Conservation (phyloP, 2,797 vertebrate species). For the Busarellus nigricollis region DNA sequence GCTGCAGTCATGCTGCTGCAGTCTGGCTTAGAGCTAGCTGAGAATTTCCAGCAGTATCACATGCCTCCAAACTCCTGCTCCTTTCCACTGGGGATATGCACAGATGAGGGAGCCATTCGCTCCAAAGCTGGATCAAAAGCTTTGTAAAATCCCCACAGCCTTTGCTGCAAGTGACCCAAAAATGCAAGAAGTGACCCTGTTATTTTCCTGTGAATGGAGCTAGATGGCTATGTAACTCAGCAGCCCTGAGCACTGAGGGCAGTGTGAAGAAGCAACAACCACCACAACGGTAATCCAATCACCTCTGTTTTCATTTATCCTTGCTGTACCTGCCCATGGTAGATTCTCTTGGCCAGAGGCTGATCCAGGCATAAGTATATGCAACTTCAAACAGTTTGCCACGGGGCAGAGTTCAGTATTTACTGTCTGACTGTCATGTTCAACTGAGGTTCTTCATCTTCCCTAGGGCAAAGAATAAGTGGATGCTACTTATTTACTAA, state of each 20-base stretch:
- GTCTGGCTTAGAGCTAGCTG: background rate
- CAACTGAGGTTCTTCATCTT: background rate
- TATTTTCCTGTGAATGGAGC: background rate
- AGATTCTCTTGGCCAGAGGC: background rate
- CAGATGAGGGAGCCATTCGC: background rate
- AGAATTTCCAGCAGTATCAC: background rate
- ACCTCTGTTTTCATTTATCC: background rate
- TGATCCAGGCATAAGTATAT: background rate
- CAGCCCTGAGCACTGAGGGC: background rate
- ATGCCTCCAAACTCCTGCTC: background rate
- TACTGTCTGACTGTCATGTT: background rate
- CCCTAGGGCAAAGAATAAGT: background rate
- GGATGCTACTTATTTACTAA: background rate
- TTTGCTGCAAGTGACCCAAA: background rate
- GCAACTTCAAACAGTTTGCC: background rate
- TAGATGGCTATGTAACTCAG: background rate
- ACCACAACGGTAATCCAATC: background rate
- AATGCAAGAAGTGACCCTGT: background rate
- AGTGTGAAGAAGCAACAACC: background rate
- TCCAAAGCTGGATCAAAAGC: background rate
- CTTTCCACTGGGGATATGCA: background rate
- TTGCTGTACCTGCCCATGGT: background rate
- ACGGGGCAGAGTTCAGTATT: background rate
- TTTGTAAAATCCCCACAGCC: background rate
- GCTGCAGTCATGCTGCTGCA: background rate